phyloP scores from a whole-genome alignment of 2,797 vertebrate genomes.

The Mastacembelus armatus region DNA sequence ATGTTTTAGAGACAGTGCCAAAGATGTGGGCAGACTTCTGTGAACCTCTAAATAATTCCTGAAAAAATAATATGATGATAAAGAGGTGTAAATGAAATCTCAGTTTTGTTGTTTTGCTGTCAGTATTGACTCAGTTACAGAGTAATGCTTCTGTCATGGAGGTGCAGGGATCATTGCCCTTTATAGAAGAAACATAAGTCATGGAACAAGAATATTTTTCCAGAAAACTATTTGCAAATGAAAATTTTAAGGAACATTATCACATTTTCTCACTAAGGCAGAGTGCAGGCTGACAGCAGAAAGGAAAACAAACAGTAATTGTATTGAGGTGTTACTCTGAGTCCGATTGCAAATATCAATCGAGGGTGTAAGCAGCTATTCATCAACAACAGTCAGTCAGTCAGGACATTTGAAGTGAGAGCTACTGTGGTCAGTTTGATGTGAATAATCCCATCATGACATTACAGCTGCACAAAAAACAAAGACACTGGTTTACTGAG shows the following conservation, averaged over 20 bases:
- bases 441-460: conserved; percentile 70
- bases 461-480: conserved; percentile 52
- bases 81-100: conserved; percentile 24
- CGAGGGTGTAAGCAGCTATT: conserved; percentile 37
- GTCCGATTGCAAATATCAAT: conserved; percentile 54
- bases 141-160: conserved; percentile 1
- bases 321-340: conserved; percentile 22
- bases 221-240: background rate
- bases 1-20: conserved; percentile 24
- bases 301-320: conserved; percentile 33
- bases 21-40: conserved; percentile 24
- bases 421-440: conserved; percentile 63
- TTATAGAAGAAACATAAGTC: background rate
- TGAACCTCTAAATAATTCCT: conserved; percentile 34
- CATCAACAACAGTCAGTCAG: conserved; percentile 62
- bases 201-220: background rate
- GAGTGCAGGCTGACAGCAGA: conserved; percentile 21
- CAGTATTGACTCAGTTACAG: background rate
- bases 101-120: conserved; percentile 21
- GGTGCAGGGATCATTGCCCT: conserved; percentile 1
- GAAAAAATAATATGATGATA: conserved; percentile 10
- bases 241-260: background rate
- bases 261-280: conserved; percentile 8
- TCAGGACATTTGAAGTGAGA: conserved; percentile 56
- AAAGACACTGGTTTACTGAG: conserved; percentile 50